Conservation (phyloP, 2,797 vertebrate species). For the Rhincodon typus region DNA sequence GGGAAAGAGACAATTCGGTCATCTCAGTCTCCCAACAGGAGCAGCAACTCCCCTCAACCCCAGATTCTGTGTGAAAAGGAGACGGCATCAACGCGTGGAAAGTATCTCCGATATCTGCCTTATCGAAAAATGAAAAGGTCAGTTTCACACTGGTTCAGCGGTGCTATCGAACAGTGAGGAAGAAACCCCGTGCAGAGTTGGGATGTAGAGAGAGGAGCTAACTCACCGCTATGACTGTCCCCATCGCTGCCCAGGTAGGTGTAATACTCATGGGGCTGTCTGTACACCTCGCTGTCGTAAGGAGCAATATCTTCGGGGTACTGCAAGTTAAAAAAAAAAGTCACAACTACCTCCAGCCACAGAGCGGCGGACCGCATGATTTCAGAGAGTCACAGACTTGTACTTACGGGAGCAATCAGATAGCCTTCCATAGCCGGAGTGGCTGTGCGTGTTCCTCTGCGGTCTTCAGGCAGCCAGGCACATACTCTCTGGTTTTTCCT, state of each 20-base stretch:
- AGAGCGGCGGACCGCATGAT: conserved; percentile 40
- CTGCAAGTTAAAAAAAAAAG: conserved; percentile 61
- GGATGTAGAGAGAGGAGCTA: neutral
- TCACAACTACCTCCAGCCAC: conserved; percentile 41
- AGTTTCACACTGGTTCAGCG: too few relatives aligned
- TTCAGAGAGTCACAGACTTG: conserved; percentile 3
- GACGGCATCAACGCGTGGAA: too few relatives aligned
- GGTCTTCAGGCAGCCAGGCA: neutral
- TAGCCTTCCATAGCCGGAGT: conserved; percentile 81
- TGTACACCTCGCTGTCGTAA: conserved; percentile 86
- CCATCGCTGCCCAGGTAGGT: conserved; percentile 79
- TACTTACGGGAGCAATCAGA: conserved; percentile 92
- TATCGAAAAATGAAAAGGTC: too few relatives aligned
- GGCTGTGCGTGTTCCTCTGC: too few relatives aligned
- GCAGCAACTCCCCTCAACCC: neutral
- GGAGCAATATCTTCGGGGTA: conserved; percentile 76
- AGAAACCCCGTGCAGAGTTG: too few relatives aligned
- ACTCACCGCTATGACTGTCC: conserved; percentile 82
- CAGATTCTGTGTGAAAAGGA: neutral
- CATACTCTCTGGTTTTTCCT: neutral
- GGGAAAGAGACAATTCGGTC: too few relatives aligned
- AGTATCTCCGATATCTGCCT: too few relatives aligned
- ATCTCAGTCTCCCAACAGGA: neutral
- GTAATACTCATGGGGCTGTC: conserved; percentile 81
- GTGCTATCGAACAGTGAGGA: too few relatives aligned